Evolutionary conservation across 2,797 vertebrate genomes (phyloP), one percentile per base, ranked within the genome.

Genomic region (Amniataba percoides): DNA sequence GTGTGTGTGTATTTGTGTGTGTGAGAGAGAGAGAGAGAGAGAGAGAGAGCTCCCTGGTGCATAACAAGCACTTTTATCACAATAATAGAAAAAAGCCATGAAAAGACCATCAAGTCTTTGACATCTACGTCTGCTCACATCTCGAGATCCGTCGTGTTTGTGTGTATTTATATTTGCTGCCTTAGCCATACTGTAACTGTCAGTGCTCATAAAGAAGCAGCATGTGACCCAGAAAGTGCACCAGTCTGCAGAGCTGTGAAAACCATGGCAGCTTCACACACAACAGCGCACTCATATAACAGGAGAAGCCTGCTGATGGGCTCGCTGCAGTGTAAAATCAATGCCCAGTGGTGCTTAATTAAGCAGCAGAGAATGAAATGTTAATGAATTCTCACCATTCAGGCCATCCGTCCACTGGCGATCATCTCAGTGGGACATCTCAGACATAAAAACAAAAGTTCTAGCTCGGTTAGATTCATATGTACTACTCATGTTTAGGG

Each of bases 331-430:
- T 51, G 49, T 25, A 55, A 72, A 86, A 86, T 90, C 84, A 80
- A 83, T 80, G 80, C 78, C 65, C 74, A 63, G 78, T 55, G 74
- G 63, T 67, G 84, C 83, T 87, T 87, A 61, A 87, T 93, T 85
- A 88, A 89, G 63, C 82, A 81, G 80, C 84, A 60, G 67, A 85
- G 79, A 74, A 87, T 80, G 64, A 93, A 90, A 89, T 85, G 82
- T 88, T 91, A 90, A 94, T 91, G 88, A 92, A 88, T 85, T 84
- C 73, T 74, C 71, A 76, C 71, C 77, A 85, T 89, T 78, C 74
- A 72, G 83, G 81, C 56, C 80, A 77, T 31, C 62, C 13, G 0
- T 58, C 51, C 61, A 64, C 34, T 71, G 74, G 55, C 43, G 56
- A 80, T 71, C 52, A 65, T 80, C 84, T 75, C 71, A 60, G 74